A percentile compares a stretch with the other conserved stretches of the same genome.
Evolutionary conservation across 1,140 invertebrate species (phyloP).

Genomic region (Steinernema khuongi): DNA sequence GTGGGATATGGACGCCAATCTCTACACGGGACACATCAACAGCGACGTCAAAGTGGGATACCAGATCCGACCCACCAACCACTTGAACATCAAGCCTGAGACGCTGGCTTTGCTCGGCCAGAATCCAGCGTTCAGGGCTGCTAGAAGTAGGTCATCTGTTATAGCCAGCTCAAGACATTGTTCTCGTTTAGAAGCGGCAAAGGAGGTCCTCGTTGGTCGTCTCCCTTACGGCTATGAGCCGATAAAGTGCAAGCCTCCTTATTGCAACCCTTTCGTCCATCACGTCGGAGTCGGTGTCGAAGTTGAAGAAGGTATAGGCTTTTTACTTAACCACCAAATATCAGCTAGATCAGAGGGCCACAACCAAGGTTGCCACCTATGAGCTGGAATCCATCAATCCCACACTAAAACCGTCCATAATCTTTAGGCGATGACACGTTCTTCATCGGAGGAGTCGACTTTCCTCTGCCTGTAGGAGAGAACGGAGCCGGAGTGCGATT

Average conservation of each 20-base stretch:
- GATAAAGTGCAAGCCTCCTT: constrained; percentile 48
- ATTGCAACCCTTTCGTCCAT: constrained; percentile 46
- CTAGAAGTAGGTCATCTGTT: constrained; percentile 30
- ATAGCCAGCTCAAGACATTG: not conserved
- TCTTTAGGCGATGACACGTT: constrained; percentile 38
- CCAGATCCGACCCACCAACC: constrained; percentile 37
- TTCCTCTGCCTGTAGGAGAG: constrained; percentile 37
- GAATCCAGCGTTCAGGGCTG: constrained; percentile 44
- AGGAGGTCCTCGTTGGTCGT: constrained; percentile 40
- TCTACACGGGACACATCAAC: constrained; percentile 41
- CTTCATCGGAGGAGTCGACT: constrained; percentile 42
- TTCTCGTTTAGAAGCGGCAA: constrained; percentile 33
- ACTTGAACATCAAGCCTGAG: constrained; percentile 44
- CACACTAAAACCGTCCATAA: not conserved
- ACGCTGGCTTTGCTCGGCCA: constrained; percentile 38
- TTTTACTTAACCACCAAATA: not conserved
- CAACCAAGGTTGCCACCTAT: no score
- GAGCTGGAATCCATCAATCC: not conserved
- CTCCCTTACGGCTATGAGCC: constrained; percentile 45
- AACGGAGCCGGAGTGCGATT: constrained; percentile 39
- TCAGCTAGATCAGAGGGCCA: no score
- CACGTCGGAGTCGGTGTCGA: constrained; percentile 40
- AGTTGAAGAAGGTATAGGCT: constrained; percentile 36
- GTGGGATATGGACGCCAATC: constrained; percentile 41
- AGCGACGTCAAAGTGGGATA: constrained; percentile 39